Percentiles rank a stretch among this genome's conserved stretches.
phyloP scores from a whole-genome alignment of 2,113 vertebrate genomes.

The Caranx melampygus region DNA sequence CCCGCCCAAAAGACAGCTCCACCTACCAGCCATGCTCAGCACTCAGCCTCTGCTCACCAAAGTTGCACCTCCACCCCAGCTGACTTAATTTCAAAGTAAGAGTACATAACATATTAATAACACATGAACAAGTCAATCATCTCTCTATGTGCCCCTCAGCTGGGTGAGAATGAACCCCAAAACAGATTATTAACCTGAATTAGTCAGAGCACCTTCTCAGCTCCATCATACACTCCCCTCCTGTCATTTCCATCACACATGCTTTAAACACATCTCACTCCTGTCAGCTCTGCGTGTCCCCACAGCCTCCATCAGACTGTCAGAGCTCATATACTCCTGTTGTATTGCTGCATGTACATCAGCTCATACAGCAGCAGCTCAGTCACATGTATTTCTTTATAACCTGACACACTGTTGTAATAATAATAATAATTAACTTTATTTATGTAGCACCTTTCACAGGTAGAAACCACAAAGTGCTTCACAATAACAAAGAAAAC shows the following conservation, averaged over 20 bases:
- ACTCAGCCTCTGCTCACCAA: no score
- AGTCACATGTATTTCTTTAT: no score
- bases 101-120: not conserved
- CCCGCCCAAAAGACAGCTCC: no score
- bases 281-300: not conserved
- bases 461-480: no score
- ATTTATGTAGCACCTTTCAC: no score
- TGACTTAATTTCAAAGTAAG: not conserved
- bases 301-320: not conserved
- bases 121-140: not conserved
- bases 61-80: not conserved
- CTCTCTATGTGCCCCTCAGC: not conserved
- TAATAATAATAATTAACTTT: no score
- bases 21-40: no score
- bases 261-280: not conserved
- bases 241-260: not conserved
- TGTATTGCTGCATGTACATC: not conserved
- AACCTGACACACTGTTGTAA: not conserved
- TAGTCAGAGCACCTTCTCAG: not conserved
- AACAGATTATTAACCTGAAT: no score
- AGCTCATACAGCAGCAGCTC: not conserved
- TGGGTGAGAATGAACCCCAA: not conserved
- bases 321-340: not conserved
- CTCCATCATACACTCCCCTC: not conserved
- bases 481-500: no score